Percentiles rank a stretch among this genome's conserved stretches.
These are phyloP conservation scores for Cylindroiulus punctatus DNA, from an alignment of 2,888 invertebrate species.

Conservation along the genomic window DNA sequence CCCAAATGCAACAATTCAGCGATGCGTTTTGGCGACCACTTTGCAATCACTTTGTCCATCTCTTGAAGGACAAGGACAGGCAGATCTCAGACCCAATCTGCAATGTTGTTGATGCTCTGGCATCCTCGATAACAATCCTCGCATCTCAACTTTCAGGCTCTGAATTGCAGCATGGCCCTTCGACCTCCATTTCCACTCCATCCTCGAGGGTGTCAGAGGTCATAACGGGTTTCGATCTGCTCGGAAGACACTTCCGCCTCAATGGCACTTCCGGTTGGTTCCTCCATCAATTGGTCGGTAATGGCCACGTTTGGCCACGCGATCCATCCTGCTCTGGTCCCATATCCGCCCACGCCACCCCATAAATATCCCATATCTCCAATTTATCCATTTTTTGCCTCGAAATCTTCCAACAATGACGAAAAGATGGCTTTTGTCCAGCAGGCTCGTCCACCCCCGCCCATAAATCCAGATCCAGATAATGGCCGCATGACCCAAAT, in stretches of 20 bases:
- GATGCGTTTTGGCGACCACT: too few species aligned
- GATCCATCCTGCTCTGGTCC: not conserved
- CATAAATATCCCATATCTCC: constrained; percentile 9
- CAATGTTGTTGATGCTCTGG: too few species aligned
- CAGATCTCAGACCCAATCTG: too few species aligned
- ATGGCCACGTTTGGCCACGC: not conserved
- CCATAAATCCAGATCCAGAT: not conserved
- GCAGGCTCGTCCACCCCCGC: not conserved
- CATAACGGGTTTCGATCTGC: not conserved
- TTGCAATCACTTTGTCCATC: too few species aligned
- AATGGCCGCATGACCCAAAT: not conserved
- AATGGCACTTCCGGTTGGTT: not conserved
- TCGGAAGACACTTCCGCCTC: not conserved
- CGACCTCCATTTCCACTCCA: not conserved
- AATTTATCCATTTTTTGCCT: not conserved
- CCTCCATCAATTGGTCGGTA: not conserved
- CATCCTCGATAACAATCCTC: too few species aligned
- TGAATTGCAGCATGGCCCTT: constrained; percentile 4
- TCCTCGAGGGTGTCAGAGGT: not conserved
- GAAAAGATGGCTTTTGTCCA: constrained; percentile 7
- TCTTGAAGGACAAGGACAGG: too few species aligned
- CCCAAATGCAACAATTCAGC: too few species aligned
- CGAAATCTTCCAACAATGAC: constrained; percentile 4
- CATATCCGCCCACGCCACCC: not conserved
- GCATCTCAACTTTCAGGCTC: not conserved